phyloP scores from a whole-genome alignment of 2,113 vertebrate species.

The Alces alces region DNA sequence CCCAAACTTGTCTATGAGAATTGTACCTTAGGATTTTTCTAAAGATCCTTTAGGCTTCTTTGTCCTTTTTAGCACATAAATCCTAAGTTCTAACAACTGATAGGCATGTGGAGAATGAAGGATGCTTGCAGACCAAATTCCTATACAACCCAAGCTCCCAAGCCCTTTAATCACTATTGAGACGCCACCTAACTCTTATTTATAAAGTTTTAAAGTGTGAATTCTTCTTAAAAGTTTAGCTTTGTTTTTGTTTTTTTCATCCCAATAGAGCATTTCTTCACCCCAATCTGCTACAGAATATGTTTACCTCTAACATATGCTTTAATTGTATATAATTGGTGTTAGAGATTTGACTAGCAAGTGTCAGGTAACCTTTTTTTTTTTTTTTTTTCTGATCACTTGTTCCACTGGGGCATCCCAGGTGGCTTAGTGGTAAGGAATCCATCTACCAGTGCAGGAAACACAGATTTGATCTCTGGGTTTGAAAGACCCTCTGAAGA shows the following conservation, averaged over 20 bases:
- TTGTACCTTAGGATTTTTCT: neutral
- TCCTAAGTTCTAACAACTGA: neutral
- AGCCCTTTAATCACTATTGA: neutral
- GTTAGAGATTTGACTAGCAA: neutral
- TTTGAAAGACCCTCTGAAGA: neutral
- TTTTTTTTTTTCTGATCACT: neutral
- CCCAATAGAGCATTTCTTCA: neutral
- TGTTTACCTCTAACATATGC: neutral
- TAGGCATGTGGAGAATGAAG: neutral
- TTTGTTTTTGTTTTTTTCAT: neutral
- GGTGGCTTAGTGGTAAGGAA: neutral
- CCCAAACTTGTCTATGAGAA: neutral
- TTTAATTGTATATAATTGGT: neutral
- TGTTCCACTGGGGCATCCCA: neutral
- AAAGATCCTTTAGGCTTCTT: neutral
- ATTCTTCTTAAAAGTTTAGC: neutral
- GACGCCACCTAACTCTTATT: neutral
- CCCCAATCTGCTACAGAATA: neutral
- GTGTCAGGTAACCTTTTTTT: neutral
- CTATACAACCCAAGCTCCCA: neutral
- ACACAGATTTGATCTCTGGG: neutral
- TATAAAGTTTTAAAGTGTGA: neutral
- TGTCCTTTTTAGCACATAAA: neutral
- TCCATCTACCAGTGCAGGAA: neutral
- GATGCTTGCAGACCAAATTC: rapidly evolving